These are phyloP conservation scores for Caloenas nicobarica DNA, from an alignment of 2,113 vertebrate species.

Conservation along the genomic window DNA sequence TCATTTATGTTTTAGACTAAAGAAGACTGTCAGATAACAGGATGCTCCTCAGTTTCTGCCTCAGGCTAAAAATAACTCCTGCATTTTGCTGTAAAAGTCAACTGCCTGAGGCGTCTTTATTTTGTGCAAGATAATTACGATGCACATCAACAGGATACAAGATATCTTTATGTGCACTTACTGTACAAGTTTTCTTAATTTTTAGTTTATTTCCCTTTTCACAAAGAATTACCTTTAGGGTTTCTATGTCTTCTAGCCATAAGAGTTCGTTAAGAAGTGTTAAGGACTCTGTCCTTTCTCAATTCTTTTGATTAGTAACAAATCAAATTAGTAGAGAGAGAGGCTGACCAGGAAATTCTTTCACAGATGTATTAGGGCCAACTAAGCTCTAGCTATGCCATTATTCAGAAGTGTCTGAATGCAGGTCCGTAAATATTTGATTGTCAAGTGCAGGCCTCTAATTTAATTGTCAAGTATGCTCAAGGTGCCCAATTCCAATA, in stretches of 20 bases:
- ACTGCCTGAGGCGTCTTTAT: neutral
- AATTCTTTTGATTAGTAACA: neutral
- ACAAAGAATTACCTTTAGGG: neutral
- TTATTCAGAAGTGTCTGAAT: neutral
- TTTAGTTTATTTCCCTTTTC: neutral
- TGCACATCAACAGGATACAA: neutral
- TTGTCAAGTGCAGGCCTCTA: neutral
- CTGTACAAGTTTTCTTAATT: neutral
- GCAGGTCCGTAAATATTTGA: neutral
- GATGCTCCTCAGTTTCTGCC: neutral
- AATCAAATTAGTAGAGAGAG: neutral
- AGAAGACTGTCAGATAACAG: neutral
- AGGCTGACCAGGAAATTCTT: neutral
- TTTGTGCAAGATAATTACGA: neutral
- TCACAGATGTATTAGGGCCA: neutral
- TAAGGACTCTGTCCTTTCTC: neutral
- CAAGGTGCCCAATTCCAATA: neutral
- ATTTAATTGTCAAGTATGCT: neutral
- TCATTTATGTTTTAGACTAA: neutral
- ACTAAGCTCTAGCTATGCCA: neutral
- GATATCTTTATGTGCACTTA: neutral
- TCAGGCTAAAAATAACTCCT: neutral
- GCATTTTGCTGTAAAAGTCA: neutral
- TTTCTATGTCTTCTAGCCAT: neutral
- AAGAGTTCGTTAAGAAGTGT: neutral